phyloP scores from a whole-genome alignment of 2,797 vertebrate genomes.

The Peromyscus melanophrys region DNA sequence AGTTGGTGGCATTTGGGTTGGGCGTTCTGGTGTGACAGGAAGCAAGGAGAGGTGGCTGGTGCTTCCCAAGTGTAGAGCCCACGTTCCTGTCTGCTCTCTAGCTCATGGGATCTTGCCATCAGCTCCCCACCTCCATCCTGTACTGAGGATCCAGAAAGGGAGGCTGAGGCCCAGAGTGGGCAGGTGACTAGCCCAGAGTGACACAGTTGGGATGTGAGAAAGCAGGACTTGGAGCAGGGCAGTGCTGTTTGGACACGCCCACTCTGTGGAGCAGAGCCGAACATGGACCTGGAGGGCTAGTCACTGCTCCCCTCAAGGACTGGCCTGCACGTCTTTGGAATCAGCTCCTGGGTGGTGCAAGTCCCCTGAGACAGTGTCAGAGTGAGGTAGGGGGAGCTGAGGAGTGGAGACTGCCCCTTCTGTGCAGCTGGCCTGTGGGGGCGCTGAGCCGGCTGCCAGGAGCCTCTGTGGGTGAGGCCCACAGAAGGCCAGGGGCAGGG shows the following conservation, averaged over 20 bases:
- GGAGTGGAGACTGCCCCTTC: background rate
- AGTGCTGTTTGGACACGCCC: rapidly evolving
- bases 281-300: background rate
- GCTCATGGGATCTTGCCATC: background rate
- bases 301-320: rapidly evolving
- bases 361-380: background rate
- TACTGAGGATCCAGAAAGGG: background rate
- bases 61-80: background rate
- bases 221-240: background rate
- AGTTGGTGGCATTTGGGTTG: background rate
- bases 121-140: too few relatives aligned
- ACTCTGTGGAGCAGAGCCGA: background rate
- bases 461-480: background rate
- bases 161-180: background rate
- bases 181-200: background rate
- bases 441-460: background rate
- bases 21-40: background rate
- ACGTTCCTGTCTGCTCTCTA: background rate
- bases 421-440: background rate
- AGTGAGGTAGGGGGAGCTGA: background rate
- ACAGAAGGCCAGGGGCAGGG: background rate
- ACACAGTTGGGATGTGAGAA: background rate
- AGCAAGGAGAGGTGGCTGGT: background rate
- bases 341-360: background rate
- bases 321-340: background rate